Evolutionary conservation across 2,888 invertebrate species (phyloP), one percentile per base, ranked within the genome.

Genomic region (Chymomyza amoena): DNA sequence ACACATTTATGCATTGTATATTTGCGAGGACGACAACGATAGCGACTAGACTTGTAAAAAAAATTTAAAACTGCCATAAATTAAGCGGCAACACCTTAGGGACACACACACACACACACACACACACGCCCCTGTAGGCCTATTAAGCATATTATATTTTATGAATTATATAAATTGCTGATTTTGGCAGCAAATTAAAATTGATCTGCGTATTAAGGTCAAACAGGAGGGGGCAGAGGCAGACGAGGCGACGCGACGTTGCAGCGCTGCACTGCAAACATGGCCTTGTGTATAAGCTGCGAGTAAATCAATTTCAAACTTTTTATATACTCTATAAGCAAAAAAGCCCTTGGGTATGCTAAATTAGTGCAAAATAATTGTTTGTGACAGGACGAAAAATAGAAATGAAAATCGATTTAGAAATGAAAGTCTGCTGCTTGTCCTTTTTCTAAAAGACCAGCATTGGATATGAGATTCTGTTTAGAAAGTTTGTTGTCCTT

Each of bases 31-130:
- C 7, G 32, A 32, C 32, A 32, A 32, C 32, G 32, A 32, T 32
- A 32, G 32, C 32, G 32, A 45, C 45, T 63, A 32, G 32, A 54
- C 54, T 63, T 52, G 63, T 16, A 32, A 54, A 32, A 63, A 54
- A 32, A 63, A 54, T 52, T 32, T 52, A 52, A 28, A 63, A 52
- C 28, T 63, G 39, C 39, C 39, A 45, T 45, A 45, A 45, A 45
- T 45, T 45, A 13, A 45, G 39, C 39, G 2, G 39, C 39, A 45
- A 45, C 39, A 45, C 39, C 13, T 45, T 45, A 45, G 39, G 39
- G 39, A 45, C 25, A 25, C 25, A 25, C 4, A 25, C 25, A 25
- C n/a, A n/a, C n/a, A 45, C 25, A 25, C 25, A 25, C 4, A 25
- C 25, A 25, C n/a, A 25, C 25, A 25, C 13, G 39, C 39, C 39